Conservation (phyloP, 2,888 invertebrate species). For the Eupeodes luniger region DNA sequence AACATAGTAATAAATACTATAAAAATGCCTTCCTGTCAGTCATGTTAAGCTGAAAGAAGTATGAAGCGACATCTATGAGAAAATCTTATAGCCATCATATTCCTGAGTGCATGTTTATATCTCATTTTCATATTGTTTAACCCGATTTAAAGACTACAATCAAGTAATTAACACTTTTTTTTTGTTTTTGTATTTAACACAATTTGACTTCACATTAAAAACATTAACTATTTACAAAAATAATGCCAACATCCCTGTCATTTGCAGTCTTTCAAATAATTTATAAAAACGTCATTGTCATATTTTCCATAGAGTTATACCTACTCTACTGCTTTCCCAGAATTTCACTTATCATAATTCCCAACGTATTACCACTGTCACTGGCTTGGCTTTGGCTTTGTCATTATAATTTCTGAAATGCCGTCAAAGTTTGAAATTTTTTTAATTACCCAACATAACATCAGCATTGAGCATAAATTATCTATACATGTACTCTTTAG, state of each 20-base stretch:
- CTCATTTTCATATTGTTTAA: background rate
- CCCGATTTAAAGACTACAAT: background rate
- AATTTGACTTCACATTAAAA: background rate
- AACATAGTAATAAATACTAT: too few relatives aligned
- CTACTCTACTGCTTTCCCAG: background rate
- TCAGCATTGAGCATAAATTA: background rate
- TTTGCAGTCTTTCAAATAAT: constrained; percentile 10
- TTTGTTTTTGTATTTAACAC: background rate
- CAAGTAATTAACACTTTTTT: background rate
- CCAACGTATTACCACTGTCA: constrained; percentile 8
- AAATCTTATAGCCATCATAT: too few relatives aligned
- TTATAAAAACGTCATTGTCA: constrained; percentile 14
- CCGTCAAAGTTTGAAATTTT: constrained; percentile 17
- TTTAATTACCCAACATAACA: constrained; percentile 8
- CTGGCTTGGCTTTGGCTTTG: constrained; percentile 2
- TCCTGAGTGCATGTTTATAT: too few relatives aligned
- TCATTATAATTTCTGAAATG: constrained; percentile 29
- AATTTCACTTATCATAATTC: constrained; percentile 21
- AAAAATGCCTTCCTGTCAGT: too few relatives aligned
- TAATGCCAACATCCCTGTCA: background rate
- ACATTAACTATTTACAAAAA: background rate
- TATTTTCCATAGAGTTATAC: background rate
- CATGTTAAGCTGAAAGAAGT: too few relatives aligned
- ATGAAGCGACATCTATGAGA: too few relatives aligned
- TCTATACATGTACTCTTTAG: background rate